Percentiles rank a stretch among this genome's conserved stretches.
phyloP scores from a whole-genome alignment of 2,888 invertebrate species.

The Augiades crinisus region DNA sequence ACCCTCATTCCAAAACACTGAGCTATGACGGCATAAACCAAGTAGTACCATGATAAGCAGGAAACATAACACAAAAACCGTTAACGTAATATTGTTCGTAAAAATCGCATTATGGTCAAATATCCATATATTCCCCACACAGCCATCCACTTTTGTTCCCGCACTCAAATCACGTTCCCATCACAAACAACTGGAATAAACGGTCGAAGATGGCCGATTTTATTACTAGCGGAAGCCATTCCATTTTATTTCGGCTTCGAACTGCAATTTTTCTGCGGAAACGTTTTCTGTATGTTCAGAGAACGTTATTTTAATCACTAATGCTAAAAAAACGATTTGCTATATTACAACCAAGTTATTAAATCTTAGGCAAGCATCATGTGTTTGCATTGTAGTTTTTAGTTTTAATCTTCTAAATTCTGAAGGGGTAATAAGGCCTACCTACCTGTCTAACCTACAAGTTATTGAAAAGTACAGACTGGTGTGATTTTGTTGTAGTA shows the following conservation, averaged over 20 bases:
- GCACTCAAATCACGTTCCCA: constrained; percentile 41
- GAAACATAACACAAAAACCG: constrained; percentile 34
- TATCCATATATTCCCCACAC: constrained; percentile 44
- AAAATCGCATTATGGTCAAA: constrained; percentile 58
- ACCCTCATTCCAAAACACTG: too few species aligned
- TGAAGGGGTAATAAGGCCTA: too few species aligned
- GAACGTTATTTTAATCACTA: constrained; percentile 40
- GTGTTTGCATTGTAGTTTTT: too few species aligned
- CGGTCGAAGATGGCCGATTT: constrained; percentile 45
- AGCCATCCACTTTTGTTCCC: constrained; percentile 30
- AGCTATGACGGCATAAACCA: too few species aligned
- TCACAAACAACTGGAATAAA: constrained; percentile 54
- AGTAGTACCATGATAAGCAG: too few species aligned
- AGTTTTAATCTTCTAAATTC: too few species aligned
- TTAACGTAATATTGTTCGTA: constrained; percentile 56
- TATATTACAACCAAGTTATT: too few species aligned
- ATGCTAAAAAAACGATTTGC: too few species aligned
- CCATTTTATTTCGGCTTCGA: constrained; percentile 33
- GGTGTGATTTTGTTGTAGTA: too few species aligned
- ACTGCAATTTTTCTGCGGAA: constrained; percentile 36
- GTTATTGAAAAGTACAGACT: too few species aligned
- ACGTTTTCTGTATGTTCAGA: constrained; percentile 34
- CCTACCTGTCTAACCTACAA: too few species aligned
- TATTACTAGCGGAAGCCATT: constrained; percentile 39
- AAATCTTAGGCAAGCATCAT: too few species aligned